Base-by-base conservation (phyloP, 30 jellyfish, hydroid and myxozoan species). In the Mastigias papua region DNA sequence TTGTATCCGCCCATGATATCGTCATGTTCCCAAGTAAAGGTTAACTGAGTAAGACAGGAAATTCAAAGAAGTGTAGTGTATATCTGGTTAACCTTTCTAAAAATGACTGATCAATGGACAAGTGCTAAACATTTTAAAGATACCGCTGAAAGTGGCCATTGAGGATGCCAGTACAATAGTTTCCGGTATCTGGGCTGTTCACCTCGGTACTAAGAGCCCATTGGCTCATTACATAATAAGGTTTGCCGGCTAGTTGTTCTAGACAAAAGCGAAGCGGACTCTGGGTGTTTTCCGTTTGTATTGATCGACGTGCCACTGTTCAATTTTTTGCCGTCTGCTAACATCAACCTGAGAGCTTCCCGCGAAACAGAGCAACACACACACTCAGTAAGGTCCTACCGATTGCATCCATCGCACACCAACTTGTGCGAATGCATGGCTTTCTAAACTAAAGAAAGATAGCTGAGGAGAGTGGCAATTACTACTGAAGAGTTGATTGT, bases 231-330 rank as follows among this genome's bases (percentile, higher is more conserved):
- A 35, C 34, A 79, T 81, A 79, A 79, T 60, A 25, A 34, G 30
- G 20, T n/a, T n/a, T 79, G 79, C 90, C 80, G 90, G 81, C 22
- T 37, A 61, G 68, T 48, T 75, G 74, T 79, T 32, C 63, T n/a
- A 42, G 61, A 73, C 94, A 62, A 72, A 32, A 16, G 83, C 46
- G 66, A 85, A 66, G 94, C 88, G 94, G 94, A 85, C 86, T 34
- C 88, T 85, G 94, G 94, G 86, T 85, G 88, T 85, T 85, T 71
- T 85, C 72, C 13, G 63, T 79, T 34, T 79, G 79, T 64, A 79
- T 79, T 79, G 73, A 66, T 34, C 90, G 73, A 78, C 90, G 90
- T 79, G 90, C 79, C 79, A 60, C 90, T 79, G 90, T 34, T 64
- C 81, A 63, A 66, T 27, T 48, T 23, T 48, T 63, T 25, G 57